phyloP scores from a whole-genome alignment of 1,140 invertebrate genomes.

The Adoxophyes honmai region DNA sequence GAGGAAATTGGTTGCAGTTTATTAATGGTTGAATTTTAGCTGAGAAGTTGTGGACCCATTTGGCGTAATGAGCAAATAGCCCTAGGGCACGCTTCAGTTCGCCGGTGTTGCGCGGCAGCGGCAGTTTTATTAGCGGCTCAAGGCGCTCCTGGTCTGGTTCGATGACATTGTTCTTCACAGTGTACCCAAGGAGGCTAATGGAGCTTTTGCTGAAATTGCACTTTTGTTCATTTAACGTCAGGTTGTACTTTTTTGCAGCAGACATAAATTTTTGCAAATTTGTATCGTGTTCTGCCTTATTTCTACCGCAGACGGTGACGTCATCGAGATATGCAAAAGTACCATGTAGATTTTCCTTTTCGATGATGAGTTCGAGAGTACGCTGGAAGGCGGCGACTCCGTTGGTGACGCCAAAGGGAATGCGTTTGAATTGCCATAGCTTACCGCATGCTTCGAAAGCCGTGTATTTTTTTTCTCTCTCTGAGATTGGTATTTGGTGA shows the following conservation, averaged over 20 bases:
- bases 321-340: conserved; percentile 24
- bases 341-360: conserved; percentile 17
- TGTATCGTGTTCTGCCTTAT: conserved; percentile 20
- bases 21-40: too few relatives aligned
- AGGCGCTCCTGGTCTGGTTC: too few relatives aligned
- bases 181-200: too few relatives aligned
- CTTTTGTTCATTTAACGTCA: conserved; percentile 17
- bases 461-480: conserved; percentile 17
- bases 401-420: background rate
- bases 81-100: too few relatives aligned
- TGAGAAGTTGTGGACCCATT: too few relatives aligned
- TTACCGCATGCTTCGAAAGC: conserved; percentile 11
- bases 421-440: too few relatives aligned
- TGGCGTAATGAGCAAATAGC: too few relatives aligned
- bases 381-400: conserved; percentile 20
- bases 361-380: background rate
- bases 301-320: conserved; percentile 23
- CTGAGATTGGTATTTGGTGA: conserved; percentile 19
- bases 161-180: too few relatives aligned
- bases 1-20: too few relatives aligned
- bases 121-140: too few relatives aligned
- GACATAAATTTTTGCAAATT: conserved; percentile 14
- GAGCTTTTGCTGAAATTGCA: background rate
- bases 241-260: background rate
- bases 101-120: too few relatives aligned